Conservation (phyloP, 2,888 invertebrate genomes). For the Trisateles emortualis region DNA sequence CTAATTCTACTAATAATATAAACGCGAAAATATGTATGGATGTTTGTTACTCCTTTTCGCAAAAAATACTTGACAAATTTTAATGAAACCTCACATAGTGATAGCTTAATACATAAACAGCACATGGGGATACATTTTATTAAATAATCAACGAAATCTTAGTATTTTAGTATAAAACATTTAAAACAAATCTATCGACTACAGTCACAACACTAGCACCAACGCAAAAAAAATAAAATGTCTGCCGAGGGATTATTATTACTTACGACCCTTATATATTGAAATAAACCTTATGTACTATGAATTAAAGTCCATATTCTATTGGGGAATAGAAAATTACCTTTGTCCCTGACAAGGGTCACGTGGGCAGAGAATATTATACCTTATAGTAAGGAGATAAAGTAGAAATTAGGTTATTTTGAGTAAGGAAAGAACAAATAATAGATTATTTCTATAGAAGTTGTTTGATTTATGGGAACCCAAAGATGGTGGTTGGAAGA, state of each 20-base stretch:
- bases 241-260: constrained; percentile 62
- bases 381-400: not conserved
- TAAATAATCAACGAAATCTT: constrained; percentile 14
- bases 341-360: constrained; percentile 25
- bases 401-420: constrained; percentile 8
- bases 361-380: constrained; percentile 10
- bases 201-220: constrained; percentile 44
- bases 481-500: constrained; percentile 47
- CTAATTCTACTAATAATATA: no score
- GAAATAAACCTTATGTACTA: constrained; percentile 43
- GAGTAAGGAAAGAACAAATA: constrained; percentile 27
- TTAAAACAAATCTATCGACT: constrained; percentile 48
- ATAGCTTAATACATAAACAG: not conserved
- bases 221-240: constrained; percentile 71
- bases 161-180: no score
- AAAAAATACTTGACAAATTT: no score
- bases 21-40: no score
- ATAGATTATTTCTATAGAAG: constrained; percentile 31
- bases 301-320: constrained; percentile 48
- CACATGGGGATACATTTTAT: not conserved
- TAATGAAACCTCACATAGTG: not conserved
- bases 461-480: constrained; percentile 52
- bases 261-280: constrained; percentile 32
- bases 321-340: constrained; percentile 39
- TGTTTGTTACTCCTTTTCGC: no score